Evolutionary conservation across 2,888 invertebrate species (phyloP).

Genomic region (Nephrotoma guestfalica): DNA sequence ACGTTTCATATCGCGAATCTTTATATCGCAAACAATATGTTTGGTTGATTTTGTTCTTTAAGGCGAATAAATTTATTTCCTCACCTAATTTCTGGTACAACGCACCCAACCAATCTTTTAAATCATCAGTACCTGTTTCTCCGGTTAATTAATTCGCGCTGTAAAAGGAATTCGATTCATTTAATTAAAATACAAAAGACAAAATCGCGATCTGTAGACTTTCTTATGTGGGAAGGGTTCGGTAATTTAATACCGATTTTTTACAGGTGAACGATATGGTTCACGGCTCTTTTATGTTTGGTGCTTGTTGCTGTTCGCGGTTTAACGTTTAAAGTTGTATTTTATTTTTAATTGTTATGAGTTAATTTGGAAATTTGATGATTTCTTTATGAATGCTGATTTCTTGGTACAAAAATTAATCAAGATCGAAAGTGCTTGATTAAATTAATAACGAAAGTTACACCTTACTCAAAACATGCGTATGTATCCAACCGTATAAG

Average conservation of each 20-base stretch:
- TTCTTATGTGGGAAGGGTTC: neutral
- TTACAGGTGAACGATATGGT: neutral
- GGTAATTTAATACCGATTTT: neutral
- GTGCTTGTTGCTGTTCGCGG: neutral
- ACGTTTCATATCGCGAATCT: neutral
- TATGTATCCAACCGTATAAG: too few relatives aligned
- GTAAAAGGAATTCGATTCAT: neutral
- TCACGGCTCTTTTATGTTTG: neutral
- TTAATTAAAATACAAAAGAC: neutral
- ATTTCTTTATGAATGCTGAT: neutral
- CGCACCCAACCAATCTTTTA: neutral
- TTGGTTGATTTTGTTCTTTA: neutral
- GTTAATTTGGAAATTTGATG: neutral
- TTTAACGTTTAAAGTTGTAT: neutral
- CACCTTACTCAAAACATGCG: too few relatives aligned
- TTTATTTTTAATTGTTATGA: neutral
- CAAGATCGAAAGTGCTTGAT: too few relatives aligned
- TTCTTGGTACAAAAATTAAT: too few relatives aligned
- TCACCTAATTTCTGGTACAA: neutral
- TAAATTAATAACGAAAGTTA: too few relatives aligned
- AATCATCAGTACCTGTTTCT: neutral
- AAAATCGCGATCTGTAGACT: neutral
- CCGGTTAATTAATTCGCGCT: neutral
- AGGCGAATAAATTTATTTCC: neutral
- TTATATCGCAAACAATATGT: neutral